Evolutionary conservation across 2,888 invertebrate species (phyloP), one percentile per base, ranked within the genome.

Genomic region (Harmothoe impar): DNA sequence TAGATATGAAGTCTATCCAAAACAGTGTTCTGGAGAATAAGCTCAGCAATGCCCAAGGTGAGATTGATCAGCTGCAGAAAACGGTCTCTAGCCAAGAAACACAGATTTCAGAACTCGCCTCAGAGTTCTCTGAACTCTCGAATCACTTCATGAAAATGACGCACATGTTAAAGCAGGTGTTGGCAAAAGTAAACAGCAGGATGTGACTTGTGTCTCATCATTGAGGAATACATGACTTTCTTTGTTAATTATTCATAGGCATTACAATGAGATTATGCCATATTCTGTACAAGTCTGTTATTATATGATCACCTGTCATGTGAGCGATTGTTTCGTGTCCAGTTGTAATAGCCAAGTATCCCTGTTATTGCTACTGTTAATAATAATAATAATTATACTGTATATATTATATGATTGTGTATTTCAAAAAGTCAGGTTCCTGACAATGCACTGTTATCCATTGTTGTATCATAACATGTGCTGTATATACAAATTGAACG

Each of bases 141-240:
- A 90, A 90, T 33, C 52, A 51, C 56, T 90, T 90, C 84, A 81
- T 90, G 90, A 90, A 90, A 51, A 51, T 90, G 78, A 78, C 90
- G 1, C 90, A 90, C 77, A 51, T 33, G 23, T 90, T 90, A 33
- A 90, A 90, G 35, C 54, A 54, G 51, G 90, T 51, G 15, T 15
- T 90, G 15, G 52, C 89, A 54, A 81, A 90, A 25, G 54, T 54
- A 43, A 17, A 23, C 43, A 12, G 31, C 77, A 23, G 77, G 23
- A 29, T 10, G 77, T 77, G 31, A 31, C 15, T 77, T 23, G 33
- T 7, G 20, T n/a, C n/a, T n/a, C n/a, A n/a, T n/a, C n/a, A n/a
- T n/a, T n/a, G n/a, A n/a, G n/a, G n/a, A n/a, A n/a, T n/a, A n/a
- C n/a, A n/a, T n/a, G n/a, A n/a, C n/a, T n/a, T n/a, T n/a, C n/a